Base-by-base conservation (phyloP, 2,888 invertebrate genomes). In the Scelioninae gen. 2 region DNA sequence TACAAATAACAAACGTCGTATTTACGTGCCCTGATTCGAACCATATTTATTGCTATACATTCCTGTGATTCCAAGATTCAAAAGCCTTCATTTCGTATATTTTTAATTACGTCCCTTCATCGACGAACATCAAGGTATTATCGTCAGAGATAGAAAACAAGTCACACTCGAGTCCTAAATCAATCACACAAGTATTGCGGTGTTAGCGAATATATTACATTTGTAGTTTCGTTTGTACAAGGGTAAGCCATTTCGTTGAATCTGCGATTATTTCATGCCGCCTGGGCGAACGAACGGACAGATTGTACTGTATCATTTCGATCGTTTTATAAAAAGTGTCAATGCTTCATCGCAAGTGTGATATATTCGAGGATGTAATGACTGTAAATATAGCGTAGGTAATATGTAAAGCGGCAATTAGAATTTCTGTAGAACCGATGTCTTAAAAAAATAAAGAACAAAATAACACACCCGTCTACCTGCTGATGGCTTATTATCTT, bases 341-440 rank as follows among this genome's bases (percentile, higher is more conserved):
- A 58, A 71, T 71, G 39, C 6, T 58, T 73, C 31, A 48, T 45
- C 50, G 13, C 63, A 73, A 74, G 55, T 74, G 74, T 70, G 58
- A 67, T 74, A 55, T 65, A 74, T 67, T 70, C 65, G 70, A 61
- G 15, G 18, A 19, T 65, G 48, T 70, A 60, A 39, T 70, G 9
- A 52, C 35, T 74, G 74, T 74, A 74, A 65, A 70, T 70, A 70
- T 70, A 74, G 63, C 31, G 52, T 73, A 73, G 73, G 69, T 28
- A 64, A 60, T 78, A 81, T 80, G 80, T 81, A 82, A 58, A 78
- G 79, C 78, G 81, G 72, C 80, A 82, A 82, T 81, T 81, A 82
- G 78, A 78, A 81, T 81, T 82, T 83, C 78, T 84, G 84, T 84
- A 84, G 83, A 83, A 84, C 81, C 78, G 79, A 83, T 80, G 80